Conservation (phyloP, 2,888 invertebrate species). For the Scaeva pyrastri region DNA sequence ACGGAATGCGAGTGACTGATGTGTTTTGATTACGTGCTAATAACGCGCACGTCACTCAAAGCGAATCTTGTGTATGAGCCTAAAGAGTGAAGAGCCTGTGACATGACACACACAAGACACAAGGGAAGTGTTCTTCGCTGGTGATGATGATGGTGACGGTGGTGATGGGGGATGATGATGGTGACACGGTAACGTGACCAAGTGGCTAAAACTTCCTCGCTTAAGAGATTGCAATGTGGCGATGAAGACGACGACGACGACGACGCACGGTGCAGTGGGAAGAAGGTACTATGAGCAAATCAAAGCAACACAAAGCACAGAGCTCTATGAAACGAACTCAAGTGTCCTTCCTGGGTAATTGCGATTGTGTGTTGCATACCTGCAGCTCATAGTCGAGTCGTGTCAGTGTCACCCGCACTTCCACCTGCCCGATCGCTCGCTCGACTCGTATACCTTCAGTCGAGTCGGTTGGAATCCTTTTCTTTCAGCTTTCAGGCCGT, state of each 20-base stretch:
- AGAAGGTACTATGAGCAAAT: slow-evolving; percentile 14
- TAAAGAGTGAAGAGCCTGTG: slow-evolving; percentile 62
- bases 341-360: slow-evolving; percentile 65
- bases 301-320: slow-evolving; percentile 44
- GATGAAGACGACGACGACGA: too few relatives aligned
- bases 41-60: slow-evolving; percentile 73
- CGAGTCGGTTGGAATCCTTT: slow-evolving; percentile 38
- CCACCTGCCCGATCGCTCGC: slow-evolving; percentile 53
- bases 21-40: slow-evolving; percentile 76
- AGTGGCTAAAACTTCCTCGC: slow-evolving; percentile 70
- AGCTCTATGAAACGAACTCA: slow-evolving; percentile 56
- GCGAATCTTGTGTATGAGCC: slow-evolving; percentile 55
- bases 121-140: slow-evolving; percentile 21
- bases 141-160: slow-evolving; percentile 60
- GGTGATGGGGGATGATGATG: slow-evolving; percentile 46
- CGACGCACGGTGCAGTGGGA: not conserved
- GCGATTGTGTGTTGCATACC: slow-evolving; percentile 50
- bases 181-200: slow-evolving; percentile 75
- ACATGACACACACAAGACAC: slow-evolving; percentile 52
- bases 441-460: not conserved
- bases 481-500: too few relatives aligned
- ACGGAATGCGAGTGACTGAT: slow-evolving; percentile 59
- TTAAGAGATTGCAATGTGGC: slow-evolving; percentile 61
- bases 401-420: slow-evolving; percentile 66
- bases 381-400: slow-evolving; percentile 63